Evolutionary conservation across 2,888 invertebrate genomes (phyloP), one percentile per base, ranked within the genome.

Genomic region (Drosophila acutilabella): DNA sequence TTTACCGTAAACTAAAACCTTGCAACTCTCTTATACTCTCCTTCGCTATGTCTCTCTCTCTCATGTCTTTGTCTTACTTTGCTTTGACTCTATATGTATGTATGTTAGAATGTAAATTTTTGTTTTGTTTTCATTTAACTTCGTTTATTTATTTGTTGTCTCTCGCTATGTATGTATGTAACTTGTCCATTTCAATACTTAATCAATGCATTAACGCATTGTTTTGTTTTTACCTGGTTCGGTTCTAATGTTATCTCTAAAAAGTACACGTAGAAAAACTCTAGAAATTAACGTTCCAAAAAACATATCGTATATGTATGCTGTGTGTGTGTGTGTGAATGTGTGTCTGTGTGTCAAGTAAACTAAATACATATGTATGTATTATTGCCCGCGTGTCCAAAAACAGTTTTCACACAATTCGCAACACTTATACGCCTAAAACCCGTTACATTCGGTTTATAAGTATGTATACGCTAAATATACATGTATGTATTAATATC

Each of bases 1-100:
- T 89, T 89, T 89, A 88, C 74, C 79, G 78, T 88, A 88, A 88
- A 86, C 87, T 87, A 85, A 88, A 85, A 85, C 79, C 84, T 88
- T 83, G 87, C 86, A 83, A 75, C 79, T 72, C 53, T 53, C 11
- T 45, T 53, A 16, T 16, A 18, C 47, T 48, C 26, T 16, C 41
- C 18, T 13, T 38, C 33, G 13, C 44, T 59, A 7, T 26, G 26
- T 30, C 23, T 42, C 18, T n/a, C 58, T 64, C 14, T 36, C 36
- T 50, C 18, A 36, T 14, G 56, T 8, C 38, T n/a, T 38, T 10
- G 58, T 30, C 51, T 42, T 51, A 64, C 52, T 79, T 68, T 71
- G 62, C 36, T 36, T 36, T 36, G 36, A 36, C 36, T 78, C 62
- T 64, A 73, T 65, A 76, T 66, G 78, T 73, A 64, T 72, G 72